Base-by-base conservation (phyloP, 2,113 vertebrate genomes). In the Tachysurus fulvidraco region DNA sequence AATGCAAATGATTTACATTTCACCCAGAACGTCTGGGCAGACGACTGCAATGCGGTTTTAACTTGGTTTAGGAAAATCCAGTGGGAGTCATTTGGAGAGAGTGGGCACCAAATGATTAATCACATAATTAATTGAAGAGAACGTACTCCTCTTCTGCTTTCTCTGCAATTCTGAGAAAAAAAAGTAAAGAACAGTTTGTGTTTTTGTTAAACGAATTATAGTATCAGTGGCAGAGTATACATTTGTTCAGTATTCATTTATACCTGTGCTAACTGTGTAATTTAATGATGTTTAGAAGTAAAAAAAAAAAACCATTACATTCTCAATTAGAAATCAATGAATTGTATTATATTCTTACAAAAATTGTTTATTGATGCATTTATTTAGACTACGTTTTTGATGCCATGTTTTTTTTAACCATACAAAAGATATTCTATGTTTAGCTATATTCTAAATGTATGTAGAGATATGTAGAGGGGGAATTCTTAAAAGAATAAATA, bases 1-100 rank as follows among this genome's bases (percentile, higher is more conserved):
- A 91, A 92, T 90, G 89, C 85, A 91, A 91, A 91, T 88, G 54
- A 89, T 91, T 90, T 86, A 88, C 89, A 89, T 80, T 83, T 88
- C 83, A 88, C 86, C 86, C 88, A 65, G 79, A 73, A 88, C 71
- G 88, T 87, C 88, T 85, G 88, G 82, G 83, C 86, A 87, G 86
- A 86, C 69, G 83, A 83, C 59, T 41, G 62, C 23, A 23, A 67
- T 87, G 83, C 30, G 74, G 90, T 88, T 91, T 89, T 84, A 59
- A 54, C 87, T 65, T 74, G 46, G 78, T 88, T 90, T 84, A 85
- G 80, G 57, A 87, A 67, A 64, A 67, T 78, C 89, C 90, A 85
- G 83, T 60, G 88, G 85, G 88, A 89, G 84, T 88, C 25, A 88
- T 90, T 89, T 89, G 69, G 21, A 81, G 88, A 78, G 84, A 89